Conservation (phyloP, 2,888 invertebrate genomes). For the Mythimna albipuncta region DNA sequence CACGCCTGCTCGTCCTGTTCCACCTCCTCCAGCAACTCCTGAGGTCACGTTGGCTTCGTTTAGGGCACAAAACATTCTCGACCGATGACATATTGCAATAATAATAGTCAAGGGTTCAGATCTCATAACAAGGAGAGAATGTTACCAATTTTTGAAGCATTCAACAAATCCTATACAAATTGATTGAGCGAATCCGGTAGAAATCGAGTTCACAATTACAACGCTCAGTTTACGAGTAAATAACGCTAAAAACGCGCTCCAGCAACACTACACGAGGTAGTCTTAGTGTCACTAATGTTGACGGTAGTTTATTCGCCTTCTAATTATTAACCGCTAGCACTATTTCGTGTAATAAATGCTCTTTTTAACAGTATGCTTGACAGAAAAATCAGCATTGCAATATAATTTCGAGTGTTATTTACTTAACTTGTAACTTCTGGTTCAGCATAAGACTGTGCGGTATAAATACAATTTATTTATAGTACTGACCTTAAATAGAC, state of each 20-base stretch:
- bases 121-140: no score
- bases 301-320: neutral
- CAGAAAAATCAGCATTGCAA: neutral
- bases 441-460: neutral
- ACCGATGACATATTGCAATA: neutral
- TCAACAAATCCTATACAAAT: no score
- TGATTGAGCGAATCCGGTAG: neutral
- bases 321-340: neutral
- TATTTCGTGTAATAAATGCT: neutral
- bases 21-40: constrained; percentile 94
- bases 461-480: constrained; percentile 22
- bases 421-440: constrained; percentile 22
- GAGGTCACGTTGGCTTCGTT: constrained; percentile 30
- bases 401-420: neutral
- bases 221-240: neutral
- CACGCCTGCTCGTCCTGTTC: constrained; percentile 94
- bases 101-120: no score
- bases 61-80: neutral
- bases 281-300: neutral
- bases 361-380: neutral
- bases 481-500: constrained; percentile 93
- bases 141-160: no score
- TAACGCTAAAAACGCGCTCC: neutral
- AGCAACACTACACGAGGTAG: neutral
- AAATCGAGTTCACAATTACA: neutral